Evolutionary conservation across 2,113 vertebrate genomes (phyloP).

Genomic region (Rallus limicola): DNA sequence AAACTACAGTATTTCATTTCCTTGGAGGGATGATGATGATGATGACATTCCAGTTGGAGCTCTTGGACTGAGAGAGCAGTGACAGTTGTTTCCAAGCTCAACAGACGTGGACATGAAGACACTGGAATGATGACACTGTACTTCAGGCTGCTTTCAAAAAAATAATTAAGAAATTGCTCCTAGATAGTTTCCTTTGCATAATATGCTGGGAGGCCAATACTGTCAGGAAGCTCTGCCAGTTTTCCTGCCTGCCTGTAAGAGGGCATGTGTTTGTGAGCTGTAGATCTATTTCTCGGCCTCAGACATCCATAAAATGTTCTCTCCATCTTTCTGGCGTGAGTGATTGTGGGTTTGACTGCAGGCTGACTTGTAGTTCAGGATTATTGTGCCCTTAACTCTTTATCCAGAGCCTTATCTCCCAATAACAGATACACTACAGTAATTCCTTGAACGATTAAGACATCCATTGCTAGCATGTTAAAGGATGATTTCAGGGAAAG

Average conservation of each 20-base stretch:
- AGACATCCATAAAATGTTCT: not conserved
- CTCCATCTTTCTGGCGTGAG: not conserved
- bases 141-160: not conserved
- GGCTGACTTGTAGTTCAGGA: conserved; percentile 19
- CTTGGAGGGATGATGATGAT: not conserved
- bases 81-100: not conserved
- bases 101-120: not conserved
- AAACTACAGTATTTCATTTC: not conserved
- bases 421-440: not conserved
- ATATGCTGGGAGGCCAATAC: not conserved
- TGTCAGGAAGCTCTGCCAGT: not conserved
- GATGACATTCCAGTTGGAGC: not conserved
- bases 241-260: not conserved
- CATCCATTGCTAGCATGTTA: not conserved
- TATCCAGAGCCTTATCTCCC: conserved; percentile 11
- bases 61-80: not conserved
- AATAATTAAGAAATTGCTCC: not conserved
- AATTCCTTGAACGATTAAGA: not conserved
- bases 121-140: not conserved
- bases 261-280: not conserved
- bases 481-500: not conserved
- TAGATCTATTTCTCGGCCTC: not conserved
- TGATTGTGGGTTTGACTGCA: conserved; percentile 42
- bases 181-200: not conserved
- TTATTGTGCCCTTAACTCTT: conserved; percentile 54